A percentile compares a stretch with the other conserved stretches of the same genome.
These are phyloP conservation scores for Tachina grossa DNA, from an alignment of 2,888 invertebrate genomes.

Conservation along the genomic window DNA sequence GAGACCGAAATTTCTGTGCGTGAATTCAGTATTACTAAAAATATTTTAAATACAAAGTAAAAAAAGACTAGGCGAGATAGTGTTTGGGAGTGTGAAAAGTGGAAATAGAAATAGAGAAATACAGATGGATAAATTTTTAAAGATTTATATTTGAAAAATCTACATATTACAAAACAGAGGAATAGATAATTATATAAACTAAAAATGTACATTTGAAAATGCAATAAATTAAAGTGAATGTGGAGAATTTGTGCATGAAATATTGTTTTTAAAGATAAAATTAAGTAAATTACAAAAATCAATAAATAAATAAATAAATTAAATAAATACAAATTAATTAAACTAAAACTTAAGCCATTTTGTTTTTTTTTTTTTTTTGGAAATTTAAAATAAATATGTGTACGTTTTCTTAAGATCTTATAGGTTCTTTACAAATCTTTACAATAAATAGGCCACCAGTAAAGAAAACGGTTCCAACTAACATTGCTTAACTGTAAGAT, in stretches of 20 bases:
- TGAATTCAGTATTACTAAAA: no score
- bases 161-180: slow-evolving; percentile 42
- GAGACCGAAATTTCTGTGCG: no score
- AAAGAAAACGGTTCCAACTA: slow-evolving; percentile 48
- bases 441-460: slow-evolving; percentile 19
- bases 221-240: slow-evolving; percentile 16
- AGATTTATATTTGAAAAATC: slow-evolving; percentile 39
- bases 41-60: no score
- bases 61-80: no score
- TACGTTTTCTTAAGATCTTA: slow-evolving; percentile 8
- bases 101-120: background rate
- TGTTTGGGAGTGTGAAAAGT: background rate
- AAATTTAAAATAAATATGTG: slow-evolving; percentile 23
- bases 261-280: slow-evolving; percentile 66
- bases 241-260: slow-evolving; percentile 22
- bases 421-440: slow-evolving; percentile 47
- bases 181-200: background rate
- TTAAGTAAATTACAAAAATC: slow-evolving; percentile 71
- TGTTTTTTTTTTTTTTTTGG: background rate
- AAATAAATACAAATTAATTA: slow-evolving; percentile 71
- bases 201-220: background rate
- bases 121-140: slow-evolving; percentile 10
- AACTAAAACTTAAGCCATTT: slow-evolving; percentile 58
- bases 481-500: slow-evolving; percentile 55
- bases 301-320: slow-evolving; percentile 74